A percentile compares a stretch with the other conserved stretches of the same genome.
These are phyloP conservation scores for Ips nitidus DNA, from an alignment of 1,140 invertebrate genomes.

Conservation along the genomic window DNA sequence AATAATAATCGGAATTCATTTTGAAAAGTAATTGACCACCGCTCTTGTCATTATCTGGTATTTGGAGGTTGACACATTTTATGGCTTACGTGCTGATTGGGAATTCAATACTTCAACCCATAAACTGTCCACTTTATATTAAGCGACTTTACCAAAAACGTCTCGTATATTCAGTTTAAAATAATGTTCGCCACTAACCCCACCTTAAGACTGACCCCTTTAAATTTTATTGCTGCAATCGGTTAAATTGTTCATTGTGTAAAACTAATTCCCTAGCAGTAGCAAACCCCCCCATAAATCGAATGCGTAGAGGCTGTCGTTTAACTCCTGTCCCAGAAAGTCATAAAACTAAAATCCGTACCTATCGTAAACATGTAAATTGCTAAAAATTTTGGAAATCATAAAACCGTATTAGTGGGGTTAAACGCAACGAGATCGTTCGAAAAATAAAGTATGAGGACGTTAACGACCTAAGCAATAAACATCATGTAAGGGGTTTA, in stretches of 20 bases:
- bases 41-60: slow-evolving; percentile 30
- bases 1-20: slow-evolving; percentile 33
- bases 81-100: slow-evolving; percentile 15
- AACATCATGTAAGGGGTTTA: slow-evolving; percentile 33
- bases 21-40: slow-evolving; percentile 15
- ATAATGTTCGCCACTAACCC: no score
- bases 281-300: neutral
- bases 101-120: slow-evolving; percentile 14
- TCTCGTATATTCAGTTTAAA: no score
- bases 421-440: slow-evolving; percentile 30
- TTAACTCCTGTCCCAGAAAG: slow-evolving; percentile 2
- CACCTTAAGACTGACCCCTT: no score
- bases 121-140: slow-evolving; percentile 16
- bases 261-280: neutral
- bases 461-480: slow-evolving; percentile 30
- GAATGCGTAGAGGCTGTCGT: slow-evolving; percentile 1
- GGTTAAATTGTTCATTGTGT: neutral
- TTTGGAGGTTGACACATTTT: slow-evolving; percentile 33
- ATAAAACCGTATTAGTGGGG: slow-evolving; percentile 29
- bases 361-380: slow-evolving; percentile 17
- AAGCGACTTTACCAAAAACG: neutral
- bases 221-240: no score
- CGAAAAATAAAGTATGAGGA: slow-evolving; percentile 28
- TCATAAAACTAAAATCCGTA: slow-evolving; percentile 27
- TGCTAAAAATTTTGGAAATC: slow-evolving; percentile 26